Evolutionary conservation across 1,140 invertebrate species (phyloP).

Genomic region (Rhopalosiphum maidis): DNA sequence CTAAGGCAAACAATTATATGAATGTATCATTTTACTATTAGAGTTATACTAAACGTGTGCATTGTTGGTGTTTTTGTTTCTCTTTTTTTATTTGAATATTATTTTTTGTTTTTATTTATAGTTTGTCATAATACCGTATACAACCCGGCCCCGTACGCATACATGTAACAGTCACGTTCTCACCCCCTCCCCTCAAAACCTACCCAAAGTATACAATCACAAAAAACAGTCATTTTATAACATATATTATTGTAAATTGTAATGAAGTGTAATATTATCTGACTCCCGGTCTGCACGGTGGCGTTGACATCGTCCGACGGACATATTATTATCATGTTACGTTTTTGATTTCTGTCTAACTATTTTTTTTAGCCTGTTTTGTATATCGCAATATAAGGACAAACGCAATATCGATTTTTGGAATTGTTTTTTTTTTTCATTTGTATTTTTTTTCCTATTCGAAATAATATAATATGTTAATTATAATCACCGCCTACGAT

Average conservation of each 20-base stretch:
- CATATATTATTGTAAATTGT: not conserved
- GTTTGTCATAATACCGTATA: conserved; percentile 23
- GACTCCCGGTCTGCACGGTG: not conserved
- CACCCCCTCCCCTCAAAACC: too few species aligned
- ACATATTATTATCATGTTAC: conserved; percentile 27
- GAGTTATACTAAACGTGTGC: conserved; percentile 57
- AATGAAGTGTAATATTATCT: not conserved
- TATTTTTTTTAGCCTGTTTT: not conserved
- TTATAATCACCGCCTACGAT: not conserved
- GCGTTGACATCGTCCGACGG: not conserved
- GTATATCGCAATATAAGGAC: not conserved
- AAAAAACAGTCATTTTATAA: not conserved
- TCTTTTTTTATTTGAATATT: conserved; percentile 38
- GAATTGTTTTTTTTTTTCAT: not conserved
- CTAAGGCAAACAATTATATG: conserved; percentile 58
- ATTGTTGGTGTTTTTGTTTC: conserved; percentile 58
- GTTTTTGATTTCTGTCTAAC: conserved; percentile 22
- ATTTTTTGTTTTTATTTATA: conserved; percentile 33
- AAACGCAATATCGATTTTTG: conserved; percentile 30
- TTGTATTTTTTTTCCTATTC: not conserved
- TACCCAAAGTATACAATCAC: not conserved
- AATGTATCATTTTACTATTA: conserved; percentile 59
- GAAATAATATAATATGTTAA: not conserved
- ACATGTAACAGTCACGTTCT: not conserved
- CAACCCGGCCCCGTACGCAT: conserved; percentile 7